A percentile compares a stretch with the other conserved stretches of the same genome.
Evolutionary conservation across 2,888 invertebrate genomes (phyloP).

Genomic region (Yponomeuta sedellus): DNA sequence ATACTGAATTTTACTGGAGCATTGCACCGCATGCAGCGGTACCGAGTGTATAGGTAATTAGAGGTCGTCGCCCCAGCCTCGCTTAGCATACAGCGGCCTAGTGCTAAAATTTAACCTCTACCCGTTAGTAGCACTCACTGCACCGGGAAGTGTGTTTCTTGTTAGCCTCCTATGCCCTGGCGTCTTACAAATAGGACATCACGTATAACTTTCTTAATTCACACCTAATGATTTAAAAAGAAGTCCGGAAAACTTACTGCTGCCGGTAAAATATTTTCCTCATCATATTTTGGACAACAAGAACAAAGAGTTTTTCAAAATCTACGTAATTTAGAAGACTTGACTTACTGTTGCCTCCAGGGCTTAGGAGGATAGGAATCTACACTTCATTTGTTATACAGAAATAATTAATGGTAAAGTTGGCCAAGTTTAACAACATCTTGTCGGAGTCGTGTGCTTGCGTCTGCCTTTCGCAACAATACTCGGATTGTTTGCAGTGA

Average conservation of each 20-base stretch:
- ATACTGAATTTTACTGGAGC: conserved; percentile 72
- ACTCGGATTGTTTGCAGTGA: conserved; percentile 12
- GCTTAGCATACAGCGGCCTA: conserved; percentile 48
- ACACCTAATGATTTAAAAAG: too few relatives aligned
- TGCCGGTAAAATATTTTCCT: too few relatives aligned
- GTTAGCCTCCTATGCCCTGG: too few relatives aligned
- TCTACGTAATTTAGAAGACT: too few relatives aligned
- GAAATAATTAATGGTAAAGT: conserved; percentile 11
- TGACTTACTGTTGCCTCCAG: too few relatives aligned
- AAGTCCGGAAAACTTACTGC: too few relatives aligned
- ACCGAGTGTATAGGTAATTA: conserved; percentile 60
- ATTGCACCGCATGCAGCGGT: conserved; percentile 64
- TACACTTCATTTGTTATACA: conserved; percentile 8
- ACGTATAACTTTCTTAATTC: too few relatives aligned
- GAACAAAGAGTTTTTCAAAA: too few relatives aligned
- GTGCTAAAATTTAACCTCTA: conserved; percentile 36
- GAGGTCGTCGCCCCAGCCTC: conserved; percentile 59
- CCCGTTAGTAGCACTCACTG: conserved; percentile 22
- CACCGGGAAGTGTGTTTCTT: conserved; percentile 33
- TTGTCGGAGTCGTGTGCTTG: background rate
- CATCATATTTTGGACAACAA: too few relatives aligned
- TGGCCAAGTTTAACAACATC: conserved; percentile 4
- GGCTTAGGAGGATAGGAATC: background rate
- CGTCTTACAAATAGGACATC: too few relatives aligned
- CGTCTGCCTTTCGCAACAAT: conserved; percentile 18